A percentile compares a stretch with the other conserved stretches of the same genome.
These are phyloP conservation scores for Pangasianodon hypophthalmus DNA, from an alignment of 2,113 vertebrate genomes.

Conservation along the genomic window DNA sequence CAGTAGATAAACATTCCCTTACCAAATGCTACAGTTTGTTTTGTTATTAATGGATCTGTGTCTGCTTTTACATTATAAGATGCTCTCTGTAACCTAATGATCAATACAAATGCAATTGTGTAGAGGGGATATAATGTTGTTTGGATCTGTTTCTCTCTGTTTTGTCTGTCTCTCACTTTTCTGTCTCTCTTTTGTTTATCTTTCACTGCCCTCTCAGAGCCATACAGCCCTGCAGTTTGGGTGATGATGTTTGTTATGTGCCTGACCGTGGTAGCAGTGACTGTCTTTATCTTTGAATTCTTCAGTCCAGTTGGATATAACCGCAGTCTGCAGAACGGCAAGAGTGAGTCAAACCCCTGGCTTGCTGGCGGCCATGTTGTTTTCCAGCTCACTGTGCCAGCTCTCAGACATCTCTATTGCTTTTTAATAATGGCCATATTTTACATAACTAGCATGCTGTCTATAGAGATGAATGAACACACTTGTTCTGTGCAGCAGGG, in stretches of 20 bases:
- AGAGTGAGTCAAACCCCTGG: slow-evolving; percentile 78
- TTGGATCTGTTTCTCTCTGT: not conserved
- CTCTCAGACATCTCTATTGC: not conserved
- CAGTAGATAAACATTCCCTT: slow-evolving; percentile 30
- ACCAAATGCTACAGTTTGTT: not conserved
- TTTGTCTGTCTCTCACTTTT: not conserved
- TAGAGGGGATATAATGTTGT: not conserved
- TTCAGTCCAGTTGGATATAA: slow-evolving; percentile 91
- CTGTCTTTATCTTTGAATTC: slow-evolving; percentile 91
- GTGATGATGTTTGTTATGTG: slow-evolving; percentile 99
- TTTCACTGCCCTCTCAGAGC: slow-evolving; percentile 71
- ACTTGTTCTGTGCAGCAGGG: not conserved
- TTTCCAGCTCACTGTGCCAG: not conserved
- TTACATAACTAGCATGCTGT: not conserved
- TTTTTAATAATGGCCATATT: slow-evolving; percentile 30
- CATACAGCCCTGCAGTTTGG: slow-evolving; percentile 94
- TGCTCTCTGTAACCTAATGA: not conserved
- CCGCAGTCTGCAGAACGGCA: slow-evolving; percentile 82
- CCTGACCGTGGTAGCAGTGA: slow-evolving; percentile 92
- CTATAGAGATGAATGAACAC: not conserved
- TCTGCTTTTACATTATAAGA: slow-evolving; percentile 21
- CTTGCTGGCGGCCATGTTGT: slow-evolving; percentile 6
- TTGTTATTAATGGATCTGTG: slow-evolving; percentile 10
- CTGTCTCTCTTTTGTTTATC: not conserved
- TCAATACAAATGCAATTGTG: slow-evolving; percentile 27